Evolutionary conservation across 2,797 vertebrate species (phyloP).

Genomic region (Etheostoma nigrum): DNA sequence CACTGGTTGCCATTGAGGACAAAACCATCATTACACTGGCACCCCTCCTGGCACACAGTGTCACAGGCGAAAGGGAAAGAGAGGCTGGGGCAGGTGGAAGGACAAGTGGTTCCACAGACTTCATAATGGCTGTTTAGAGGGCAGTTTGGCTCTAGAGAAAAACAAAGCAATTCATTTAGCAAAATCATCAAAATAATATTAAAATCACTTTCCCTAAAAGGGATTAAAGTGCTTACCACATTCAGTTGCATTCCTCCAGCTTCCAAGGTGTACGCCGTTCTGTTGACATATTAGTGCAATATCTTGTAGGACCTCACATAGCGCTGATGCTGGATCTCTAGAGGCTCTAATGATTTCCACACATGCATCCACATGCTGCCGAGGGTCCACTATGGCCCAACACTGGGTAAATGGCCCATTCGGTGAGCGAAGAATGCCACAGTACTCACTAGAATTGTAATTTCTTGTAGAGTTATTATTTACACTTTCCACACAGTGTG

Average conservation of each 20-base stretch:
- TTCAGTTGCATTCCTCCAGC: slow-evolving; percentile 75
- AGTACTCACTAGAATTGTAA: slow-evolving; percentile 52
- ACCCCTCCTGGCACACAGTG: slow-evolving; percentile 78
- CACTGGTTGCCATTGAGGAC: slow-evolving; percentile 72
- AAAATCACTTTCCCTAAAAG: background rate
- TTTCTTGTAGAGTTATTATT: background rate
- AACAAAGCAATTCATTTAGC: background rate
- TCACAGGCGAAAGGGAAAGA: slow-evolving; percentile 76
- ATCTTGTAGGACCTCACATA: slow-evolving; percentile 70
- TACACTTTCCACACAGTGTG: slow-evolving; percentile 53
- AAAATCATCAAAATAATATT: rapidly evolving
- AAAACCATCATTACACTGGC: slow-evolving; percentile 78
- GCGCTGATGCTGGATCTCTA: slow-evolving; percentile 39
- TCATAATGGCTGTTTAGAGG: slow-evolving; percentile 78
- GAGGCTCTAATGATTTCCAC: slow-evolving; percentile 38
- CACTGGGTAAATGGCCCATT: slow-evolving; percentile 76
- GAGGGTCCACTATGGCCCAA: slow-evolving; percentile 46
- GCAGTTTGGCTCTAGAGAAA: slow-evolving; percentile 66
- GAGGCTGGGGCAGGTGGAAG: slow-evolving; percentile 75
- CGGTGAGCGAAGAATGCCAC: slow-evolving; percentile 59
- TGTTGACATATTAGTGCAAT: slow-evolving; percentile 79
- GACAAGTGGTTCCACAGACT: slow-evolving; percentile 75
- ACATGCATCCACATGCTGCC: slow-evolving; percentile 54
- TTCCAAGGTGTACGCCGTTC: slow-evolving; percentile 39
- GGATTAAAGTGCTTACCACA: slow-evolving; percentile 57